These are phyloP conservation scores for Tetheella fluctuosa DNA, from an alignment of 2,888 invertebrate species.

Conservation along the genomic window DNA sequence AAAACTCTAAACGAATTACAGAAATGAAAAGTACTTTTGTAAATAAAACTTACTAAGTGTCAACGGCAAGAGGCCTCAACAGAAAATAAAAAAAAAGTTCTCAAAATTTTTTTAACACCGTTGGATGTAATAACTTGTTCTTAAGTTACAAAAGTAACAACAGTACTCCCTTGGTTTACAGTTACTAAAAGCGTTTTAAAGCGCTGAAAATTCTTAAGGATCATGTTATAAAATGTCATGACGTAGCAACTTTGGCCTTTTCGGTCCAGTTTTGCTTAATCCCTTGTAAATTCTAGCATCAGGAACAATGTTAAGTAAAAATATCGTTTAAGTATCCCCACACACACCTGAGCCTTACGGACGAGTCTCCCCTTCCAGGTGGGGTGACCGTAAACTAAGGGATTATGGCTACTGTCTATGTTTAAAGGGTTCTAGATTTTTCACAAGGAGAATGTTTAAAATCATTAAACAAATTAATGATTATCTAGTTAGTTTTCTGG, in stretches of 20 bases:
- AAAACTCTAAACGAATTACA: not conserved
- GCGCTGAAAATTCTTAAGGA: not conserved
- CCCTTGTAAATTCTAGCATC: not conserved
- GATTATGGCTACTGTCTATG: not conserved
- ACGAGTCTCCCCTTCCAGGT: not conserved
- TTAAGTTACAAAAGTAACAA: slow-evolving; percentile 8
- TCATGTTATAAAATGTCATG: slow-evolving; percentile 10
- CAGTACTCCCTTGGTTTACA: not conserved
- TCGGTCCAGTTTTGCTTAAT: not conserved
- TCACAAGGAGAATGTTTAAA: too few species aligned
- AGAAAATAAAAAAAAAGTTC: not conserved
- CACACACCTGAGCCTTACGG: not conserved
- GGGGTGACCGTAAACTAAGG: not conserved
- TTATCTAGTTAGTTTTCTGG: too few species aligned
- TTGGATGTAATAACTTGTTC: not conserved
- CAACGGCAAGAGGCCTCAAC: not conserved
- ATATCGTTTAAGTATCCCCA: not conserved
- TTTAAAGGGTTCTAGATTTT: not conserved
- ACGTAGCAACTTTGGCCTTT: slow-evolving; percentile 6
- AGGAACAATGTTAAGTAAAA: not conserved
- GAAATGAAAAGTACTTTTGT: not conserved
- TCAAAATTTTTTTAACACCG: not conserved
- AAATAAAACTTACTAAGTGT: not conserved
- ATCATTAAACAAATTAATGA: too few species aligned
- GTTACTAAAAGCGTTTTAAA: slow-evolving; percentile 1